A percentile compares a stretch with the other conserved stretches of the same genome.
Evolutionary conservation across 2,888 invertebrate species (phyloP).

Genomic region (Caenorhabditis doughertyi): DNA sequence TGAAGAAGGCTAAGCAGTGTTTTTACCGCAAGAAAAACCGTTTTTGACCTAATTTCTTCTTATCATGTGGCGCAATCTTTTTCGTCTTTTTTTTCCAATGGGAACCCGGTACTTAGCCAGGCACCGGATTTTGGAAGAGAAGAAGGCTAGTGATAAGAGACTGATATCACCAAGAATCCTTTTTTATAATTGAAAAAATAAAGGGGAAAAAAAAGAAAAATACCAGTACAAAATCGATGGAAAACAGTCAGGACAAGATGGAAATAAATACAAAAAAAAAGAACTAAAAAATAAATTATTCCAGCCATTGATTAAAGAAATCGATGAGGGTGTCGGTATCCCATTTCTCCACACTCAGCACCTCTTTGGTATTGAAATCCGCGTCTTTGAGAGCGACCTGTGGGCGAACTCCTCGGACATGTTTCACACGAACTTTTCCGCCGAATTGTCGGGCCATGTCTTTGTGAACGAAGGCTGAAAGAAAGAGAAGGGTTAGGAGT

Average conservation of each 20-base stretch:
- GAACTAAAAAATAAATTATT: slow-evolving; percentile 40
- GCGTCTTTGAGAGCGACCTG: slow-evolving; percentile 93
- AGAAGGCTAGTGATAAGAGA: neutral
- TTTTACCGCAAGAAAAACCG: no score
- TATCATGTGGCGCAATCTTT: slow-evolving; percentile 28
- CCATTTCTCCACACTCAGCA: slow-evolving; percentile 97
- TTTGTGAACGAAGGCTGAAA: slow-evolving; percentile 93
- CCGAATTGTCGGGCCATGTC: slow-evolving; percentile 92
- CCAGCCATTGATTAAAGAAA: slow-evolving; percentile 92
- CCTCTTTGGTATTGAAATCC: slow-evolving; percentile 77
- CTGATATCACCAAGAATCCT: neutral
- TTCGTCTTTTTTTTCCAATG: no score
- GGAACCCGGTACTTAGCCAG: neutral
- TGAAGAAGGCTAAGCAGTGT: neutral
- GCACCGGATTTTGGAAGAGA: neutral
- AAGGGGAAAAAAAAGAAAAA: neutral
- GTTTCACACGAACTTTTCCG: slow-evolving; percentile 88
- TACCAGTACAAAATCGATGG: slow-evolving; percentile 44
- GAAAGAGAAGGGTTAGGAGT: neutral
- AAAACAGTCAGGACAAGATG: slow-evolving; percentile 1
- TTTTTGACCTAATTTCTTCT: slow-evolving; percentile 22
- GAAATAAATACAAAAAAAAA: slow-evolving; percentile 12
- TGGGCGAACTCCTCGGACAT: slow-evolving; percentile 95
- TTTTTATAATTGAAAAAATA: neutral
- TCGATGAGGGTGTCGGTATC: slow-evolving; percentile 98